Evolutionary conservation across 1,140 invertebrate species (phyloP), one percentile per base, ranked within the genome.

Genomic region (Rhyacophila brunnea): DNA sequence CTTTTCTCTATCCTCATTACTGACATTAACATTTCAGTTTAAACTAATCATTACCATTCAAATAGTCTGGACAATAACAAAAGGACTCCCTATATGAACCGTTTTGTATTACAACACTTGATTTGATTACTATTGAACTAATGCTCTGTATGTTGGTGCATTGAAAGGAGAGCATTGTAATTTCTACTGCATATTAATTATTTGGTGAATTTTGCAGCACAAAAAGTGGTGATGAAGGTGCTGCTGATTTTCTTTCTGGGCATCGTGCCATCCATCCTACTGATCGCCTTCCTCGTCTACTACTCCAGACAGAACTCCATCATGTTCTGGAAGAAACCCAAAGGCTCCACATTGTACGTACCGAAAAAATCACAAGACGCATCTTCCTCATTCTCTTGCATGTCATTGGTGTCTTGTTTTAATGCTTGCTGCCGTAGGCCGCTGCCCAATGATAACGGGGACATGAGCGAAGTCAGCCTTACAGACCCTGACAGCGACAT

Each of bases 181-280:
- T n/a, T n/a, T n/a, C n/a, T n/a, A n/a, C n/a, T n/a, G n/a, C n/a
- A n/a, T n/a, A n/a, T n/a, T n/a, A n/a, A n/a, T n/a, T n/a, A n/a
- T n/a, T n/a, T n/a, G n/a, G n/a, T n/a, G n/a, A n/a, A n/a, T n/a
- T n/a, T 82, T 85, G 58, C 80, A 92, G 91, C 86, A 59, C 78
- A 83, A 69, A 81, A 83, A 70, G 86, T 86, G 65, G 81, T 91
- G 70, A 81, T 87, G 70, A 85, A 85, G 63, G 83, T 85, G 32
- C 76, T 95, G 74, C 91, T 88, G 69, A 82, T 94, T 44, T 83
- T 94, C 51, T 93, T 96, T 80, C 80, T 95, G 59, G 85, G 90
- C 5, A 86, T 96, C 44, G 70, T 95, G 32, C 92, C 92, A 6
- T 71, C 85, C 44, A 60, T 86, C 10, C 80, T 86, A 0, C 67